phyloP scores from a whole-genome alignment of 2,797 vertebrate genomes.

The Eulemur albifrons region DNA sequence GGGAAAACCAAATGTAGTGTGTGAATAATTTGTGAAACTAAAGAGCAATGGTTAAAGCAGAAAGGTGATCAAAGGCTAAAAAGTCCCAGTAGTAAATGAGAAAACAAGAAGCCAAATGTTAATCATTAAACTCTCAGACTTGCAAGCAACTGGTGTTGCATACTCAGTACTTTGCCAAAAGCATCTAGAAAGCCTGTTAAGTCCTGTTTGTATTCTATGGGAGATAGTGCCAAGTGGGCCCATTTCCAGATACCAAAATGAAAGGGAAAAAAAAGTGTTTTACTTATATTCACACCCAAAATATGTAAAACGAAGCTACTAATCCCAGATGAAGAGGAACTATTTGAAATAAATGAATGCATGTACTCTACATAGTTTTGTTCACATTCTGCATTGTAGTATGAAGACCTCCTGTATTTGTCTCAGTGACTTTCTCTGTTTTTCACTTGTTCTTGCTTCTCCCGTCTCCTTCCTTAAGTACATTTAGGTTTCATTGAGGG shows the following conservation, averaged over 20 bases:
- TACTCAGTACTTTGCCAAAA: constrained; percentile 25
- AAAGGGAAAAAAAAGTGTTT: background rate
- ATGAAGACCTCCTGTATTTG: background rate
- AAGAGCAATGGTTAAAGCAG: constrained; percentile 45
- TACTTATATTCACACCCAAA: background rate
- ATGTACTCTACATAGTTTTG: background rate
- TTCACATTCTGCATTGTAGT: background rate
- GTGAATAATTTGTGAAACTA: constrained; percentile 59
- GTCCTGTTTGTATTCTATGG: background rate
- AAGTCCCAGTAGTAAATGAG: constrained; percentile 17
- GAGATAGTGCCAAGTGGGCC: background rate
- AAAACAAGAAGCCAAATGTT: constrained; percentile 22
- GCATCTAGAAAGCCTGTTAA: constrained; percentile 17
- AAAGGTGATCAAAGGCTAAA: constrained; percentile 64
- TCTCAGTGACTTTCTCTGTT: background rate
- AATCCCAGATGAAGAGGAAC: background rate
- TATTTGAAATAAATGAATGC: background rate
- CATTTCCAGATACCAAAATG: background rate
- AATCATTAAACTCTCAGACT: background rate
- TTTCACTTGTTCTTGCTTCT: background rate
- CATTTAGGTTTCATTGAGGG: background rate
- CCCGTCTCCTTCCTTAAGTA: background rate
- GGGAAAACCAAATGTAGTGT: constrained; percentile 24
- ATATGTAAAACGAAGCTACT: background rate
- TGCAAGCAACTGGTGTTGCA: background rate